These are phyloP conservation scores for Diarsia dahlii DNA, from an alignment of 2,888 invertebrate genomes.

Conservation along the genomic window DNA sequence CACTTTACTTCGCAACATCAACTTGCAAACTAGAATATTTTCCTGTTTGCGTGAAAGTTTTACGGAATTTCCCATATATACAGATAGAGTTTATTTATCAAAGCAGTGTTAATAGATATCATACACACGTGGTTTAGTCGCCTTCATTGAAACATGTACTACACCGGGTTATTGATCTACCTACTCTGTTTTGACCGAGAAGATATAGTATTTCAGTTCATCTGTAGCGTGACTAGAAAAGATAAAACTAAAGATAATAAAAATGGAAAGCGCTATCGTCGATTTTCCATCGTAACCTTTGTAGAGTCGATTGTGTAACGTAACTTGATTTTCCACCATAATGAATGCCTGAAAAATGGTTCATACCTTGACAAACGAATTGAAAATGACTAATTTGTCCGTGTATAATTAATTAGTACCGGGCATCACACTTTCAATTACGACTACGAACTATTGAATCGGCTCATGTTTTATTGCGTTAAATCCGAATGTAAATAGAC, in stretches of 20 bases:
- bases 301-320: neutral
- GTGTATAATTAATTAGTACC: conserved; percentile 31
- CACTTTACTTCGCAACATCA: neutral
- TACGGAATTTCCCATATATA: neutral
- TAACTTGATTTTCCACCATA: conserved; percentile 2
- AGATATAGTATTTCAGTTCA: conserved; percentile 6
- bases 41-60: conserved; percentile 22
- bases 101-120: conserved; percentile 10
- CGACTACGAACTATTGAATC: neutral
- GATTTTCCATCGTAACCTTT: neutral
- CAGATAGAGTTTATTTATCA: neutral
- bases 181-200: neutral
- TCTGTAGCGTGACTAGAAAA: conserved; percentile 33
- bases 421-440: conserved; percentile 5
- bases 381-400: conserved; percentile 11
- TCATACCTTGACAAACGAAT: neutral
- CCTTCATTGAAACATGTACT: neutral
- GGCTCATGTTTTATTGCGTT: conserved; percentile 10
- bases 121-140: neutral
- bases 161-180: conserved; percentile 25
- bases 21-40: neutral
- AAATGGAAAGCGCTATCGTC: conserved; percentile 19
- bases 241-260: conserved; percentile 31
- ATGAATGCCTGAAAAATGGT: neutral
- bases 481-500: neutral